These are phyloP conservation scores for Archaeoteleia sp. DNA, from an alignment of 2,888 invertebrate genomes.

Conservation along the genomic window DNA sequence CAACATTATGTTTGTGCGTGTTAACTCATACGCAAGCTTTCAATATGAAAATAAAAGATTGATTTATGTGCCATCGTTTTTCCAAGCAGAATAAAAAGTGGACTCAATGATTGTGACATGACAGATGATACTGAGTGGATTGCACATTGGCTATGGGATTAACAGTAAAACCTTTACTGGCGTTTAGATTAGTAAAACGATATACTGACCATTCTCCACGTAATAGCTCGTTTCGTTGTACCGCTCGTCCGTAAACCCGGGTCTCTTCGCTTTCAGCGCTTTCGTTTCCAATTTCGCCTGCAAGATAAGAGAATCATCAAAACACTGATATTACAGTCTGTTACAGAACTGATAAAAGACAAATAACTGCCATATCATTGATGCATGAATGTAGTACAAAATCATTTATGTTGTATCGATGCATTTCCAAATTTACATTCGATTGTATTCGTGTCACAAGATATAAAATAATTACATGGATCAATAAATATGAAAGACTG, in stretches of 20 bases:
- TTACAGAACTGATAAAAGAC: not conserved
- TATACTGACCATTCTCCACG: conserved; percentile 91
- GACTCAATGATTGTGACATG: conserved; percentile 23
- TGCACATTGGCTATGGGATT: conserved; percentile 24
- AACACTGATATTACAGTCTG: conserved; percentile 22
- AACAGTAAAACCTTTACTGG: conserved; percentile 32
- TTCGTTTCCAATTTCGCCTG: conserved; percentile 94
- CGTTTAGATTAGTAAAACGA: conserved; percentile 48
- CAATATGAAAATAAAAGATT: too few species aligned
- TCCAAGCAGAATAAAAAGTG: too few species aligned
- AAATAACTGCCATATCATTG: not conserved
- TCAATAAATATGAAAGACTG: too few species aligned
- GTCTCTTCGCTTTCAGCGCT: conserved; percentile 91
- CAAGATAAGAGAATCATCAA: conserved; percentile 75
- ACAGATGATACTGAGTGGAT: conserved; percentile 20
- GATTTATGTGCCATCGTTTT: too few species aligned
- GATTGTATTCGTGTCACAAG: too few species aligned
- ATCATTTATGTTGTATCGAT: too few species aligned
- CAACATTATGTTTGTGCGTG: too few species aligned
- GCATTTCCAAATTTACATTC: too few species aligned
- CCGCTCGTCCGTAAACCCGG: conserved; percentile 93
- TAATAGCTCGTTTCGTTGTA: conserved; percentile 97
- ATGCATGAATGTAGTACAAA: too few species aligned
- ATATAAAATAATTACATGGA: too few species aligned
- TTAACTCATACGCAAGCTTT: too few species aligned